Conservation (phyloP, 2,888 invertebrate genomes). For the Prenolepis imparis region DNA sequence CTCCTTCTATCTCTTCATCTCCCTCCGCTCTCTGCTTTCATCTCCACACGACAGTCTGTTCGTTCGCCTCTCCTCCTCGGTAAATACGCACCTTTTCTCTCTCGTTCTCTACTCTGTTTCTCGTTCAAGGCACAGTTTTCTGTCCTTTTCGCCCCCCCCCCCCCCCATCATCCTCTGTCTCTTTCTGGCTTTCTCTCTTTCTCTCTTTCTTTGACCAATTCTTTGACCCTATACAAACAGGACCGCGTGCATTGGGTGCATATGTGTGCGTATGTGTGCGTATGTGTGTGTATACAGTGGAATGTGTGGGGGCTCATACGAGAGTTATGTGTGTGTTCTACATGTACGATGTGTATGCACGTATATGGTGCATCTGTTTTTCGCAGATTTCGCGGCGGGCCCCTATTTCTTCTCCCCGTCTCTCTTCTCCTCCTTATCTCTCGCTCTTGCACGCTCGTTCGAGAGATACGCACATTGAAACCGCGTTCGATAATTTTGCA, state of each 20-base stretch:
- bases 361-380: constrained; percentile 26
- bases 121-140: constrained; percentile 27
- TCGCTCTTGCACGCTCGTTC: constrained; percentile 45
- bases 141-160: not conserved
- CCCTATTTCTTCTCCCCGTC: constrained; percentile 10
- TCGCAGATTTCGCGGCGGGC: constrained; percentile 23
- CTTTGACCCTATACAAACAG: constrained; percentile 65
- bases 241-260: constrained; percentile 46
- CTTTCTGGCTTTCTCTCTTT: constrained; percentile 11
- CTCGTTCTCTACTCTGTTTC: constrained; percentile 44
- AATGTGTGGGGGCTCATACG: constrained; percentile 20
- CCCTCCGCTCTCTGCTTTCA: constrained; percentile 8
- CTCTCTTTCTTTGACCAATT: constrained; percentile 53
- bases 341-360: not conserved
- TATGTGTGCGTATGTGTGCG: not conserved
- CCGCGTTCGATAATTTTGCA: constrained; percentile 56
- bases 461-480: constrained; percentile 61
- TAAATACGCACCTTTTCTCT: constrained; percentile 46
- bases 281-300: not conserved
- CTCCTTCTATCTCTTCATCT: constrained; percentile 13
- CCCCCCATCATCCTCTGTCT: not conserved
- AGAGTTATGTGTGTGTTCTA: not conserved
- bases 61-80: constrained; percentile 30
- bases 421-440: constrained; percentile 33
- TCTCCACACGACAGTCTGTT: constrained; percentile 44